These are phyloP conservation scores for Pentalonia nigronervosa DNA, from an alignment of 1,140 invertebrate genomes.

Conservation along the genomic window DNA sequence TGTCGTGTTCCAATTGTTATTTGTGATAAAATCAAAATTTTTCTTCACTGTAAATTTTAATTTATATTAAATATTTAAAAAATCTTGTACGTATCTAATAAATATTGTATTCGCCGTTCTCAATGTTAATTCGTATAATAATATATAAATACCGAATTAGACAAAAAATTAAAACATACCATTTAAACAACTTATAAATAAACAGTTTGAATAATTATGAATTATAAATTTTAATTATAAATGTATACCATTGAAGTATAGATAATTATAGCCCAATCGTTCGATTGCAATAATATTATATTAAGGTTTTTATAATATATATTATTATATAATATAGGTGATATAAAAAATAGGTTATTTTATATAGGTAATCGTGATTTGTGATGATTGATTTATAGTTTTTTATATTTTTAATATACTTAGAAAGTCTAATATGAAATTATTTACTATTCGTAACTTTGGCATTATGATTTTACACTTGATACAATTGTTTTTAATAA, in stretches of 20 bases:
- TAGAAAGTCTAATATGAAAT: background rate
- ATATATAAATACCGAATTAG: background rate
- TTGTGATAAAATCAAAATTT: background rate
- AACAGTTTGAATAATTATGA: background rate
- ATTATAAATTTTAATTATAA: background rate
- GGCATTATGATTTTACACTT: too few species aligned
- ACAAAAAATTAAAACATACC: background rate
- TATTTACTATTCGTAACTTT: background rate
- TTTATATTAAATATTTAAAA: background rate
- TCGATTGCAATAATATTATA: background rate
- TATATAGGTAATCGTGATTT: background rate
- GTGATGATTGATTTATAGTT: too few species aligned
- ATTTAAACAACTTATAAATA: background rate
- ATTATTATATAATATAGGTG: background rate
- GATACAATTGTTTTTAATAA: background rate
- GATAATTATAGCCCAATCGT: background rate
- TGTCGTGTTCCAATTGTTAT: too few species aligned
- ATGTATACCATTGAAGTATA: background rate
- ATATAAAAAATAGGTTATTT: background rate
- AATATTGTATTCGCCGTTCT: background rate
- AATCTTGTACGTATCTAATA: background rate
- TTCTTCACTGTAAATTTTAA: background rate
- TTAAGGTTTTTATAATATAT: background rate
- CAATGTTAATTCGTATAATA: background rate
- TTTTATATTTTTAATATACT: background rate